Percentiles rank a stretch among this genome's conserved stretches.
These are phyloP conservation scores for Hoplias malabaricus DNA, from an alignment of 2,113 vertebrate genomes.

Conservation along the genomic window DNA sequence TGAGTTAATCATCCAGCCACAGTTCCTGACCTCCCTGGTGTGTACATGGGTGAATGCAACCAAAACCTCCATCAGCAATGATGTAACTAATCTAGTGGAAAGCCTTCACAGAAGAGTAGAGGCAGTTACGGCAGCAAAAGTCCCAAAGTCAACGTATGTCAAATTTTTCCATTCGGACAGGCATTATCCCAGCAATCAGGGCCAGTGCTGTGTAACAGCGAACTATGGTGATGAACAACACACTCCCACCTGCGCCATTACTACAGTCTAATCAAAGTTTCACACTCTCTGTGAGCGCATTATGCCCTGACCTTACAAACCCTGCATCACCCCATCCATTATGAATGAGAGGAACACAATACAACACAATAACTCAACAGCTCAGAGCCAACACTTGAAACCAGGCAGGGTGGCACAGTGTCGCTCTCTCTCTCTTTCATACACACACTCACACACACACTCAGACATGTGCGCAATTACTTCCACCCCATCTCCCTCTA, in stretches of 20 bases:
- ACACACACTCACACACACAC: neutral
- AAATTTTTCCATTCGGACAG: no score
- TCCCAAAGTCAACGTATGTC: no score
- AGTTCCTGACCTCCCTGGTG: no score
- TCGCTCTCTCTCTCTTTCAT: neutral
- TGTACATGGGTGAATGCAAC: no score
- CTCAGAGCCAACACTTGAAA: neutral
- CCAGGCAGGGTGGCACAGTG: neutral
- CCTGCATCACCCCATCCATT: constrained; percentile 41
- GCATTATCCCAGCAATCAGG: no score
- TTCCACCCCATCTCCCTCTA: neutral
- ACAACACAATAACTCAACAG: constrained; percentile 6
- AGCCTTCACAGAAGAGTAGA: no score
- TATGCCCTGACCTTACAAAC: constrained; percentile 28
- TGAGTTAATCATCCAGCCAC: no score
- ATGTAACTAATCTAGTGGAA: no score
- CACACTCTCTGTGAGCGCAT: constrained; percentile 19
- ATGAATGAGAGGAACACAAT: constrained; percentile 31
- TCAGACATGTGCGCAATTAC: neutral
- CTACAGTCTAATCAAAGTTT: constrained; percentile 33
- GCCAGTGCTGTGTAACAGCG: no score
- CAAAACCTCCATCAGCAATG: no score
- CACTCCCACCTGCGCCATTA: neutral
- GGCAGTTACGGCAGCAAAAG: no score
- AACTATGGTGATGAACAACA: neutral